Conservation (phyloP, 2,888 invertebrate species). For the Itoplectis maculator region DNA sequence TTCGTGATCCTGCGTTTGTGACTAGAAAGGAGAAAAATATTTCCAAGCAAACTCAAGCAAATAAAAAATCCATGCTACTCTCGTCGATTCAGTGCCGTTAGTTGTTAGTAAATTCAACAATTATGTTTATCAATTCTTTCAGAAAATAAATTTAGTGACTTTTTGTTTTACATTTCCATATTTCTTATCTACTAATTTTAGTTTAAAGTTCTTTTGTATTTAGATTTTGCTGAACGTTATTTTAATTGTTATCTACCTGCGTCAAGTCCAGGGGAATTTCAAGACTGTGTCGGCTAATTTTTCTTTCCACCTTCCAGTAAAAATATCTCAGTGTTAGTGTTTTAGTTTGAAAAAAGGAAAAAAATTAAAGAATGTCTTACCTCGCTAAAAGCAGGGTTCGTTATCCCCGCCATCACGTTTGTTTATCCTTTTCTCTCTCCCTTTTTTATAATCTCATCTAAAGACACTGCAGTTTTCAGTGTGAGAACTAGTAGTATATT, state of each 20-base stretch:
- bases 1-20: conserved; percentile 59
- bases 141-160: too few species aligned
- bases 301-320: conserved; percentile 63
- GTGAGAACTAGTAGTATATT: not conserved
- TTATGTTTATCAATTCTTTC: not conserved
- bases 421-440: not conserved
- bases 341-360: not conserved
- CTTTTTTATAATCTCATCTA: not conserved
- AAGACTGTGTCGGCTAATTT: conserved; percentile 66
- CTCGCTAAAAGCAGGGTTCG: conserved; percentile 50
- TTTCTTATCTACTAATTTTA: not conserved
- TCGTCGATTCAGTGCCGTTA: not conserved
- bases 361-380: conserved; percentile 23
- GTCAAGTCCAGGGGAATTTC: conserved; percentile 67
- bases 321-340: not conserved
- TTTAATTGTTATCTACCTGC: conserved; percentile 54
- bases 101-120: not conserved
- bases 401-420: conserved; percentile 46
- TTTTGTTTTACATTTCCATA: too few species aligned
- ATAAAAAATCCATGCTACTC: not conserved
- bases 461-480: not conserved
- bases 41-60: too few species aligned
- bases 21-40: conserved; percentile 8
- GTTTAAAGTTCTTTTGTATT: not conserved
- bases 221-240: not conserved